Evolutionary conservation across 2,113 vertebrate genomes (phyloP), one percentile per base, ranked within the genome.

Genomic region (Centropus unirufus): DNA sequence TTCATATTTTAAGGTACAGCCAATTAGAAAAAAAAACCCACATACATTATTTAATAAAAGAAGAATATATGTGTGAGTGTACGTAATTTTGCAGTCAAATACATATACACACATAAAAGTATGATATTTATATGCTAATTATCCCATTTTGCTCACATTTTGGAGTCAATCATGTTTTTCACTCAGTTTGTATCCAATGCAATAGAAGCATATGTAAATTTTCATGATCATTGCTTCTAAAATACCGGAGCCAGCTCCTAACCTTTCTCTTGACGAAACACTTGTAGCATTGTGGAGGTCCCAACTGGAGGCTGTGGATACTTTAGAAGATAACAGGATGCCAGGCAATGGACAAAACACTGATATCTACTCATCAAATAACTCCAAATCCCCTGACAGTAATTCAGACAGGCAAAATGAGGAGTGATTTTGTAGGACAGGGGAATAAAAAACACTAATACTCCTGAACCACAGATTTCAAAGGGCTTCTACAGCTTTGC

Each of bases 401-500:
- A 66, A 83, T 15, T 32, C 0, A 0, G 66, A 32, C 20, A 67
- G 74, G 58, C 32, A 91, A 54, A 87, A 80, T 0, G 0, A 80
- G 27, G 59, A 89, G 39, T 11, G 29, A 55, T 77, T 77, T 69
- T 7, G 7, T 36, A 36, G 29, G 82, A 63, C 8, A 8, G 18
- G 40, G 63, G 22, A 77, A 75, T 63, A 90, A 89, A 89, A 78
- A 90, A 18, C 76, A 74, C 29, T 90, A 87, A 89, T 74, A 72
- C 82, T 58, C 61, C 83, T 55, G 61, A 92, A 92, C 57, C 52
- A 78, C 68, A 63, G 47, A 90, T 66, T 76, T 79, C 46, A 73
- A 44, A 67, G 27, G 27, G 79, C 70, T 95, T 91, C 85, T 44
- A 46, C 58, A 36, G 36, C 69, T 89, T 70, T 47, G 62, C 59